These are phyloP conservation scores for Gopherus evgoodei DNA, from an alignment of 2,113 vertebrate genomes.

Conservation along the genomic window DNA sequence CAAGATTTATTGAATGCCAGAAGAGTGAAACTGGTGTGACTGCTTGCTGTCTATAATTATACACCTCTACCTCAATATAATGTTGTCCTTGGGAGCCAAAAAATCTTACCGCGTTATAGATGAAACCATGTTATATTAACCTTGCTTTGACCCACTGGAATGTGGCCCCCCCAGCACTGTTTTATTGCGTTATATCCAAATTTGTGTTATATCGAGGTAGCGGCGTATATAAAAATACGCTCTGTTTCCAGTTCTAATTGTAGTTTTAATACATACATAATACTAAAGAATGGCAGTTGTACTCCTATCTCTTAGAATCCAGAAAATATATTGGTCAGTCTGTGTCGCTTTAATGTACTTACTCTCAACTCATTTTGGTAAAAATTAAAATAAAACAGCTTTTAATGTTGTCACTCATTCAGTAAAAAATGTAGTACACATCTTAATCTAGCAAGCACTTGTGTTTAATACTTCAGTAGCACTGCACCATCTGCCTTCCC, in stretches of 20 bases:
- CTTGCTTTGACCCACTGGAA: too few species aligned
- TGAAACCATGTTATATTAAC: too few species aligned
- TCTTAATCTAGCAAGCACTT: neutral
- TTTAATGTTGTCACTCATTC: neutral
- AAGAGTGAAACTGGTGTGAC: neutral
- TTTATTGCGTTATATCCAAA: too few species aligned
- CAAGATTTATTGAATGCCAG: neutral
- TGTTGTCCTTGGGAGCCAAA: too few species aligned
- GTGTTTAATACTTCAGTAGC: neutral
- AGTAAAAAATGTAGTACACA: neutral
- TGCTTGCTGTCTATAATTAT: neutral
- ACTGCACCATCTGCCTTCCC: neutral
- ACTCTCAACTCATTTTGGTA: neutral
- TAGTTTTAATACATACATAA: neutral
- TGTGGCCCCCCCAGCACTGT: too few species aligned
- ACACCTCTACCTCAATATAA: too few species aligned
- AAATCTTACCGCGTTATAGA: too few species aligned
- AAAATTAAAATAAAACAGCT: neutral
- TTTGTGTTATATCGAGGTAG: too few species aligned
- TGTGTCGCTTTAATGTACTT: neutral
- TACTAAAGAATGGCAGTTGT: neutral
- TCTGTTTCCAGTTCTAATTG: fast-evolving
- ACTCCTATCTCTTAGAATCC: neutral
- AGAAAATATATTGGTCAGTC: neutral
- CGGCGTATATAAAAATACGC: neutral